Evolutionary conservation across 2,888 invertebrate species (phyloP), one percentile per base, ranked within the genome.

Genomic region (Caenorhabditis imperialis): DNA sequence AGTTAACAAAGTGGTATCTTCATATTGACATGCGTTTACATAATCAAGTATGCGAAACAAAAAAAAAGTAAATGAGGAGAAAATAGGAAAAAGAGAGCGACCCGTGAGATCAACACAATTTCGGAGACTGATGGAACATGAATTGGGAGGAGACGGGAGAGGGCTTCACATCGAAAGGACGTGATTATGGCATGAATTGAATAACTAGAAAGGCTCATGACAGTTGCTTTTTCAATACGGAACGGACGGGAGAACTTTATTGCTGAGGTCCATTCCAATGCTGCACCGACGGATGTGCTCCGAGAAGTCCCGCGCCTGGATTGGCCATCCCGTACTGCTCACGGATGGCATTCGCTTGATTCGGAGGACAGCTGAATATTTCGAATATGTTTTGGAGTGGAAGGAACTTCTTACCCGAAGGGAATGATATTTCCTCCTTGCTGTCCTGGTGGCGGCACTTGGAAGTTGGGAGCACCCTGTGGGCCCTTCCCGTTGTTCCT

Each of bases 301-400:
- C 69, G 3, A 48, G 65, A 10, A 58, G 18, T 23, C 58, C 54
- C 1, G 48, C 50, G 4, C 65, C 72, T 16, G 50, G 35, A 12
- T 71, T 62, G 3, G 44, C 16, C 48, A 40, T 27, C 0, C 44
- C 33, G 16, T 69, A 38, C 27, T 54, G 60, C 27, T 60, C 54
- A 7, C 45, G 53, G n/a, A 63, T 63, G 1, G 63, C 55, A 42
- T 45, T 65, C 12, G 60, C 73, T 5, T 53, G 33, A 30, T 42
- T 53, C 37, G 73, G 73, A 10, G 73, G 73, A 25, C 73, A 73
- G 5, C 73, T 63, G 50, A 27, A 73, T 44, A 7, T 6, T 7
- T 30, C 6, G 10, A 30, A 30, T 7, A 30, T 30, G n/a, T n/a
- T n/a, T n/a, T n/a, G n/a, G n/a, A n/a, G n/a, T n/a, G n/a, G n/a